A percentile compares a stretch with the other conserved stretches of the same genome.
phyloP scores from a whole-genome alignment of 2,797 vertebrate species.

The Muraenolepis orangiensis region DNA sequence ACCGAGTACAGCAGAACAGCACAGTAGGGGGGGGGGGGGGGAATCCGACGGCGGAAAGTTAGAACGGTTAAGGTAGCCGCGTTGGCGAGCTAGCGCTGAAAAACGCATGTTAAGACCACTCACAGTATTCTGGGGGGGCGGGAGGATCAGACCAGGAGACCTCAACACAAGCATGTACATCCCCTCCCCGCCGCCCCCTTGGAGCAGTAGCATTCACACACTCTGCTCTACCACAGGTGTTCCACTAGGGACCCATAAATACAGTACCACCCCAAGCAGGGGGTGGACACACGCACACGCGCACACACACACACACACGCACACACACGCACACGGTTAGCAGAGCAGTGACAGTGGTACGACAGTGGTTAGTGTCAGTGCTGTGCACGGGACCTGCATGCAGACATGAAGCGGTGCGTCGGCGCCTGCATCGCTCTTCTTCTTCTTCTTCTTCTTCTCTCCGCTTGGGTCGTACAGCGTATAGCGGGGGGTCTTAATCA shows the following conservation, averaged over 20 bases:
- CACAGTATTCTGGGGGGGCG: conserved; percentile 51
- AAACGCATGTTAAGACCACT: conserved; percentile 64
- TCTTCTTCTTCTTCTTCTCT: no score
- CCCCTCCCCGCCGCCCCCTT: conserved; percentile 53
- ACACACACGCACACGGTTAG: no score
- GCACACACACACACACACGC: no score
- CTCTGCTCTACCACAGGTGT: conserved; percentile 40
- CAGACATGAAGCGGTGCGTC: conserved; percentile 48
- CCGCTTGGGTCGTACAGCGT: no score
- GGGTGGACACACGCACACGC: no score
- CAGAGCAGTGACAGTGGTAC: neutral
- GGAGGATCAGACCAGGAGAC: conserved; percentile 44
- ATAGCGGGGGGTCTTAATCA: neutral
- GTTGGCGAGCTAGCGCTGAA: conserved; percentile 44
- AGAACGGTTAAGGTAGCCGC: conserved; percentile 67
- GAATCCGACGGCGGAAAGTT: conserved; percentile 64
- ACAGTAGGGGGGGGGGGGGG: no score
- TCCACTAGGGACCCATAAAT: neutral
- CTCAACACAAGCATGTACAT: conserved; percentile 57
- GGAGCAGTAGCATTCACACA: conserved; percentile 34
- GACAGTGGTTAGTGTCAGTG: conserved; percentile 35
- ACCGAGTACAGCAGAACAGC: conserved; percentile 74
- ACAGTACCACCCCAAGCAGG: neutral
- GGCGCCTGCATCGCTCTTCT: conserved; percentile 23
- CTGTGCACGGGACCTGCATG: conserved; percentile 67